Evolutionary conservation across 2,113 vertebrate species (phyloP).

Genomic region (Gymnobelideus leadbeateri): DNA sequence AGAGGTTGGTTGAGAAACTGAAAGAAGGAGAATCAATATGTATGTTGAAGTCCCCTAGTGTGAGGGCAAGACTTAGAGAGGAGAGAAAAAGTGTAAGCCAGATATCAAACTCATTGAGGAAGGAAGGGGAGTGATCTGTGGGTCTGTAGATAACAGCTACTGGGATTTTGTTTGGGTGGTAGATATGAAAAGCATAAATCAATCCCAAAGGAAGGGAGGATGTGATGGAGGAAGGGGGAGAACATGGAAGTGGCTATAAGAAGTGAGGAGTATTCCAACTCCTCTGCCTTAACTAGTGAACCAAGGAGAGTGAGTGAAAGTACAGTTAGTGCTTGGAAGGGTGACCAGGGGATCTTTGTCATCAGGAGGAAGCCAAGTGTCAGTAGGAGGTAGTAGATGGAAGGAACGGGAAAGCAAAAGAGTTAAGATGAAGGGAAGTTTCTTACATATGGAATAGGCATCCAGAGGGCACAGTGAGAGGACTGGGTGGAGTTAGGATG

Average conservation of each 20-base stretch:
- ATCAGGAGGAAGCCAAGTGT: not conserved
- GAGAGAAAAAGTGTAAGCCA: not conserved
- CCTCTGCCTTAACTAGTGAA: not conserved
- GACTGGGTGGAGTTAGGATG: not conserved
- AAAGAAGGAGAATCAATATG: not conserved
- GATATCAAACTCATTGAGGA: not conserved
- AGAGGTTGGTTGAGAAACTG: not conserved
- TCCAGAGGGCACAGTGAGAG: not conserved
- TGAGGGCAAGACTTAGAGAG: not conserved
- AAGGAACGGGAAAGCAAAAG: not conserved
- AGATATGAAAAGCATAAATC: not conserved
- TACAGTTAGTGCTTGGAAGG: not conserved
- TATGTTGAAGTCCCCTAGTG: not conserved
- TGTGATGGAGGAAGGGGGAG: not conserved
- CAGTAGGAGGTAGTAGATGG: not conserved
- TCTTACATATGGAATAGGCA: not conserved
- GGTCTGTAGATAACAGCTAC: not conserved
- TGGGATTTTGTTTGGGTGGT: not conserved
- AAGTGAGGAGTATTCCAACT: not conserved
- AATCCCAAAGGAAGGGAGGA: not conserved
- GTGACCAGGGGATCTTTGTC: not conserved
- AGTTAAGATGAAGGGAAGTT: not conserved
- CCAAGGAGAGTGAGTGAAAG: not conserved
- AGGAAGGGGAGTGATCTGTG: not conserved
- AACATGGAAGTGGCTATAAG: not conserved